phyloP scores from a whole-genome alignment of 2,888 invertebrate genomes.

The Tetragnatha montana region DNA sequence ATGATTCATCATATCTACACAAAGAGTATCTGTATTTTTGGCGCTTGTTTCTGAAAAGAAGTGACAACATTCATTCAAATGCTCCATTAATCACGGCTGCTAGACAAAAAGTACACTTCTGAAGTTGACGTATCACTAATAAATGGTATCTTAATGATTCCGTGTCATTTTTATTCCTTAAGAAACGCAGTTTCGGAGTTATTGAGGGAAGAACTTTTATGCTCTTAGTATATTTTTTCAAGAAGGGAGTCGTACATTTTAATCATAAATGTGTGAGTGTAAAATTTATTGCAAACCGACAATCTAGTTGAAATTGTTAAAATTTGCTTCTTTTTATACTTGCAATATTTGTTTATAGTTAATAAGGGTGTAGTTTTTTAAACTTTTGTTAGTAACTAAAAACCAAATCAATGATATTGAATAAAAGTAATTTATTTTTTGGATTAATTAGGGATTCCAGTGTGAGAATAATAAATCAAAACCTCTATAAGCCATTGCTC shows the following conservation, averaged over 20 bases:
- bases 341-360: no score
- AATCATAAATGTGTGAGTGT: neutral
- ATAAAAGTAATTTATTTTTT: no score
- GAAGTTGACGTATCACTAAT: constrained; percentile 4
- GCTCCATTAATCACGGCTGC: constrained; percentile 13
- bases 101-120: neutral
- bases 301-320: no score
- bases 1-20: neutral
- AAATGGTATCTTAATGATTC: constrained; percentile 33
- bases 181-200: neutral
- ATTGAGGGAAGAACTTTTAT: neutral
- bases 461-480: no score
- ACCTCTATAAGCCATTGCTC: no score
- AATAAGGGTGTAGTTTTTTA: no score
- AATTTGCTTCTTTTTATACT: no score
- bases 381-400: no score
- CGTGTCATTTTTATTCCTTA: neutral
- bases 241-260: neutral
- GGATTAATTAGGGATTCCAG: no score
- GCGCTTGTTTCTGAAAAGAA: neutral
- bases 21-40: neutral
- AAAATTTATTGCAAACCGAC: no score
- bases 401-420: no score
- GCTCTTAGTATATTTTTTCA: neutral
- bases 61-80: constrained; percentile 16